Evolutionary conservation across 2,113 vertebrate species (phyloP), one percentile per base, ranked within the genome.

Genomic region (Anolis carolinensis): DNA sequence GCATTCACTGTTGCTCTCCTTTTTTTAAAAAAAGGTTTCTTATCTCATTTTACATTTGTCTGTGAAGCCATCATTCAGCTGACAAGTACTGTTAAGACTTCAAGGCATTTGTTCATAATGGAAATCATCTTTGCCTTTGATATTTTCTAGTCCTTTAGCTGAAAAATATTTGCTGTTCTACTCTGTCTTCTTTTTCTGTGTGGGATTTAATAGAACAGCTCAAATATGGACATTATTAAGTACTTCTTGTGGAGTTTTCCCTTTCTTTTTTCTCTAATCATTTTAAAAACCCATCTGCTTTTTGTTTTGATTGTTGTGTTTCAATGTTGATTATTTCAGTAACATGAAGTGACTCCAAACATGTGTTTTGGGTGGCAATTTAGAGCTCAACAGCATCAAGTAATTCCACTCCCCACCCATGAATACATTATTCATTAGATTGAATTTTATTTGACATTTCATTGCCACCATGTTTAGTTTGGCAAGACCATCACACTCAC

Each of bases 401-500:
- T 18, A 18, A 59, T 59, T 59, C 52, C 10, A 2, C 52, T 16
- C 13, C 55, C 13, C 55, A 4, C 55, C 55, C 14, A 59, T 59
- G 14, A 59, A 18, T 59, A 59, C 14, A 13, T 59, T 59, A 39
- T 63, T 55, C 21, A 70, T 78, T 14, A 23, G 48, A 70, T 21
- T 78, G 65, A 78, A 85, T 85, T 78, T 70, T 63, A 70, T 78
- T 85, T 85, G 83, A 52, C 63, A 78, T 78, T 78, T 85, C 32
- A 50, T n/a, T 84, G 62, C n/a, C 32, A 67, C 48, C 14, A 18
- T 75, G 70, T 78, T 36, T 78, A 55, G 44, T 65, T 85, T 78
- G 48, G 62, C 13, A 78, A 78, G n/a, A 85, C 30, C 32, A 55
- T 36, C 32, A 74, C 52, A n/a, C 55, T 85, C 65, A n/a, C 23